Base-by-base conservation (phyloP, 2,888 invertebrate genomes). In the Drosophila antonietae region DNA sequence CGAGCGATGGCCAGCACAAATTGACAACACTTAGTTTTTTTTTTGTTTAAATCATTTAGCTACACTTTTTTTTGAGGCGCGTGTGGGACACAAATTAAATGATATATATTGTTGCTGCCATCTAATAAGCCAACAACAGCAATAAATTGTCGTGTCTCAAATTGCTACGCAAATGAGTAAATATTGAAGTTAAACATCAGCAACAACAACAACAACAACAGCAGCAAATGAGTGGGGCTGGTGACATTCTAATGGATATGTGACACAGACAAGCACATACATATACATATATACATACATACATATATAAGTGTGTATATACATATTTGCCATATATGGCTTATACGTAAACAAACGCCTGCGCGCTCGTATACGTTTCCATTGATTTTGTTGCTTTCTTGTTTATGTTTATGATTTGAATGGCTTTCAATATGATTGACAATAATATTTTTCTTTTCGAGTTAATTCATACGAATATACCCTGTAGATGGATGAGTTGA, bases 161-260 rank as follows among this genome's bases (percentile, higher is more conserved):
- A 90, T 90, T 85, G 89, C 75, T 78, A 86, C 75, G 78, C 81
- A 90, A 89, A 86, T 86, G 81, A 71, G 86, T 74, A 74, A 85
- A 86, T 86, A 88, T 86, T 86, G 80, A 83, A 90, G 70, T 66
- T 65, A 69, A 84, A 64, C 68, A 70, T 46, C 28, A 10, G 15
- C 15, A 47, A 15, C 3, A 10, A 28, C 15, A 47, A 15, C 3
- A 15, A 28, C 28, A 28, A 6, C 28, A 28, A 6, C 28, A 28
- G 6, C 28, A n/a, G 8, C 3, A 31, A 51, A 14, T 44, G 61
- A 66, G 64, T 68, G 68, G 49, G 64, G 67, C 71, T 63, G 63
- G 67, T 68, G 67, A 70, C 71, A 82, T 75, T 80, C 80, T 77
- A 80, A 63, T 63, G 68, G 52, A 59, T 58, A 41, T 23, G 47